phyloP scores from a whole-genome alignment of 2,797 vertebrate genomes.

The Heteromormyrus szaboi region DNA sequence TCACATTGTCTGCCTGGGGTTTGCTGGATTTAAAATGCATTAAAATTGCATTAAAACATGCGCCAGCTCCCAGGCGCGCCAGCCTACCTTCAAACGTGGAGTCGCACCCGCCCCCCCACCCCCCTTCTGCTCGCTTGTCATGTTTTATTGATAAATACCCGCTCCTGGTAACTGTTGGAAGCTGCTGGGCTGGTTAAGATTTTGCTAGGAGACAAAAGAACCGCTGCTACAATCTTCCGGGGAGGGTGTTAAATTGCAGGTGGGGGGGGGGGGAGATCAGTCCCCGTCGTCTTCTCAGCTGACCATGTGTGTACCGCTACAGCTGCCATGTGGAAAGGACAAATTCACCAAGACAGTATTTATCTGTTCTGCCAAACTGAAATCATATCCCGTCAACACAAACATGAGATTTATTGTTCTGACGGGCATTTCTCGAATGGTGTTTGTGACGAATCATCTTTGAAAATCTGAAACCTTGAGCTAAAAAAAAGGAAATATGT shows the following conservation, averaged over 20 bases:
- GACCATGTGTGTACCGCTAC: neutral
- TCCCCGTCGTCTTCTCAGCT: constrained; percentile 24
- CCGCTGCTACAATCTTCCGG: constrained; percentile 23
- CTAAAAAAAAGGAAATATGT: neutral
- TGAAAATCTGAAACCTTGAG: neutral
- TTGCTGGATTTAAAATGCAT: neutral
- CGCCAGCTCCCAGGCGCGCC: neutral
- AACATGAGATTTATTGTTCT: neutral
- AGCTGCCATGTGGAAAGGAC: neutral
- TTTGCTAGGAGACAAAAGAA: constrained; percentile 12
- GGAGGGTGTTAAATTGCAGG: constrained; percentile 21
- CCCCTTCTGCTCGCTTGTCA: neutral
- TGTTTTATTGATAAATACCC: constrained; percentile 16
- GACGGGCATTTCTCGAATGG: neutral
- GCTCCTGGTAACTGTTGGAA: neutral
- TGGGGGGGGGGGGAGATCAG: neutral
- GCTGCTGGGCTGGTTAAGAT: constrained; percentile 17
- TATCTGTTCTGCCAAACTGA: neutral
- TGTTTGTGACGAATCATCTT: neutral
- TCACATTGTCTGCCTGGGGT: neutral
- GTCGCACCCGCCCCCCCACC: neutral
- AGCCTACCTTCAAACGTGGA: constrained; percentile 10
- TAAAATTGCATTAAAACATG: constrained; percentile 6
- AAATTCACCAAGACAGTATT: neutral
- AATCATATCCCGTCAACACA: neutral